Conservation (phyloP, 2,113 vertebrate species). For the Eira barbara region DNA sequence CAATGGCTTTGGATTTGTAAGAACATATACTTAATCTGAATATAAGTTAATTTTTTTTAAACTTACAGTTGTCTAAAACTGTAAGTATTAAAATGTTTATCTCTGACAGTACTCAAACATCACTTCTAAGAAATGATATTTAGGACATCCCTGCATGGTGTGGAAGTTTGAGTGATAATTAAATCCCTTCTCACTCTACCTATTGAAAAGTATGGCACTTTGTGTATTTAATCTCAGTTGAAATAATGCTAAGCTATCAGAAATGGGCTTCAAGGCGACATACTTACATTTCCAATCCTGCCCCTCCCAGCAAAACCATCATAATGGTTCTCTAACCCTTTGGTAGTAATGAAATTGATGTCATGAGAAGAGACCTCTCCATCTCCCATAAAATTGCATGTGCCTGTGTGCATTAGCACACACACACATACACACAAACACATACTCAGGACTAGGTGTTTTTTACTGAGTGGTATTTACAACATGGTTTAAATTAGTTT, state of each 20-base stretch:
- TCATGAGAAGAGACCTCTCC: background rate
- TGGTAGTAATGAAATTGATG: background rate
- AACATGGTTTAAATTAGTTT: constrained; percentile 18
- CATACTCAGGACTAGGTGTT: background rate
- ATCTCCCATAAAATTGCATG: background rate
- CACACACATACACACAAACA: too few species aligned
- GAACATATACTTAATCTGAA: background rate
- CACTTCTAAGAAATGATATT: background rate
- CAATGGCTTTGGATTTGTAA: background rate
- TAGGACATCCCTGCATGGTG: background rate
- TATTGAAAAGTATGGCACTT: background rate
- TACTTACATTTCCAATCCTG: background rate
- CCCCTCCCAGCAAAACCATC: background rate
- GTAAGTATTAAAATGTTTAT: background rate
- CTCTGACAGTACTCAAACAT: background rate
- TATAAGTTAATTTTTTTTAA: background rate
- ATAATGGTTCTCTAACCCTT: background rate
- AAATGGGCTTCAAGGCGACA: background rate
- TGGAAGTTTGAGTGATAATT: background rate
- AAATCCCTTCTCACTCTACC: background rate
- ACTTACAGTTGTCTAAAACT: background rate
- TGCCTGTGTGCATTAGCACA: background rate
- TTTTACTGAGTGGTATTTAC: background rate
- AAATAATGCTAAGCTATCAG: background rate
- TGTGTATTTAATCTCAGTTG: background rate